Evolutionary conservation across 2,888 invertebrate species (phyloP).

Genomic region (Apeira syringaria): DNA sequence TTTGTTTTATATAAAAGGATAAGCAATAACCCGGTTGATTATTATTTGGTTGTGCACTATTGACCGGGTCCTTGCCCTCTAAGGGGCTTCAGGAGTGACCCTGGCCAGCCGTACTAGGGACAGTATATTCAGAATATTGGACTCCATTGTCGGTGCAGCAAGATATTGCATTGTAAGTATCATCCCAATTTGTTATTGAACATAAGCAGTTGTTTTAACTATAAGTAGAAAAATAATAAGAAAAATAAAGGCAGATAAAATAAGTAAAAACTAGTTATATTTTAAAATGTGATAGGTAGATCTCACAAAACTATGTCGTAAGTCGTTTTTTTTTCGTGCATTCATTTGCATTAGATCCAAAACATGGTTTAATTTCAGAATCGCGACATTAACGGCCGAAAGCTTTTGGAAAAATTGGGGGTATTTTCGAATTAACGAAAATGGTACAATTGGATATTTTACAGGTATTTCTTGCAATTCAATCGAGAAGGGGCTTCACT

Average conservation of each 20-base stretch:
- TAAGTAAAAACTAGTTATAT: too few relatives aligned
- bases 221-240: too few relatives aligned
- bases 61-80: slow-evolving; percentile 57
- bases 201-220: too few relatives aligned
- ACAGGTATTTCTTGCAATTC: slow-evolving; percentile 66
- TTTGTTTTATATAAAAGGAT: slow-evolving; percentile 81
- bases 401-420: slow-evolving; percentile 70
- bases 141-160: slow-evolving; percentile 79
- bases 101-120: slow-evolving; percentile 77
- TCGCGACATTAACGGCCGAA: slow-evolving; percentile 65
- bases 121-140: slow-evolving; percentile 79
- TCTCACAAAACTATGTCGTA: neutral
- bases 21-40: slow-evolving; percentile 67
- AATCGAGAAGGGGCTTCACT: slow-evolving; percentile 65
- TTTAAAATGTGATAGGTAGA: too few relatives aligned
- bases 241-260: too few relatives aligned
- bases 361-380: slow-evolving; percentile 79
- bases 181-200: too few relatives aligned
- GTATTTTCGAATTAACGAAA: slow-evolving; percentile 63
- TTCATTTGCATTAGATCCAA: slow-evolving; percentile 54
- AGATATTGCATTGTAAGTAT: slow-evolving; percentile 81
- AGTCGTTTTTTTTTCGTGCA: slow-evolving; percentile 40
- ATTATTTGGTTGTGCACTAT: slow-evolving; percentile 59
- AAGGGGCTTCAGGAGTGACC: slow-evolving; percentile 60
- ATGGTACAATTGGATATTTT: slow-evolving; percentile 78